These are phyloP conservation scores for Kradibia gibbosae DNA, from an alignment of 1,140 invertebrate genomes.

Conservation along the genomic window DNA sequence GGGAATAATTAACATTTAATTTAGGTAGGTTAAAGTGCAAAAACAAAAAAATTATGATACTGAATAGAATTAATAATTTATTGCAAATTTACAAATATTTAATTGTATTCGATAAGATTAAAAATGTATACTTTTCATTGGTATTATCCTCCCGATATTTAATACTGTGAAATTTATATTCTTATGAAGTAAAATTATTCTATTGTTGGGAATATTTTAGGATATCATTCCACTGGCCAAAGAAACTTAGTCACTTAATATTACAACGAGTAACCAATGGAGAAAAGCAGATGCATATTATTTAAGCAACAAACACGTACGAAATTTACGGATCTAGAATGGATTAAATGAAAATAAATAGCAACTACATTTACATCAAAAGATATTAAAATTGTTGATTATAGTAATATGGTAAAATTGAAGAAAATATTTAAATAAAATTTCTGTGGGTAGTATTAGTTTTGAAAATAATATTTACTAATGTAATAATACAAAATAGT, in stretches of 20 bases:
- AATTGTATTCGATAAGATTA: conserved; percentile 11
- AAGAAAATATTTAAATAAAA: not conserved
- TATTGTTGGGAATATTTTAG: not conserved
- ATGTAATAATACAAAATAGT: conserved; percentile 14
- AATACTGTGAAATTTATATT: conserved; percentile 3
- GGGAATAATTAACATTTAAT: conserved; percentile 17
- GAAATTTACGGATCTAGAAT: conserved; percentile 33
- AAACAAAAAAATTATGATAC: not conserved
- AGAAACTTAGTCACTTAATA: conserved; percentile 32
- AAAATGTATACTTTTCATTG: conserved; percentile 22
- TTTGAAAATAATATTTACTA: not conserved
- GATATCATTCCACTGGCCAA: conserved; percentile 11
- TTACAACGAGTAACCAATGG: conserved; percentile 26
- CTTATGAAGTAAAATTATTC: conserved; percentile 28
- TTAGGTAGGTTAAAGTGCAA: conserved; percentile 14
- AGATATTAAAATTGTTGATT: too few relatives aligned
- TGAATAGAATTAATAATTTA: not conserved
- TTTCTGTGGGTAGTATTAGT: not conserved
- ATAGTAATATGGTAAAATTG: conserved; percentile 35
- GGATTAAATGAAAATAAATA: not conserved
- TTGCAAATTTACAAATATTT: conserved; percentile 39
- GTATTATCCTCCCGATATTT: conserved; percentile 20
- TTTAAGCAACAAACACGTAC: conserved; percentile 35
- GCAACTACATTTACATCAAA: conserved; percentile 16
- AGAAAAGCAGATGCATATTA: conserved; percentile 35